Base-by-base conservation (phyloP, 2,113 vertebrate species). In the Eolophus roseicapilla region DNA sequence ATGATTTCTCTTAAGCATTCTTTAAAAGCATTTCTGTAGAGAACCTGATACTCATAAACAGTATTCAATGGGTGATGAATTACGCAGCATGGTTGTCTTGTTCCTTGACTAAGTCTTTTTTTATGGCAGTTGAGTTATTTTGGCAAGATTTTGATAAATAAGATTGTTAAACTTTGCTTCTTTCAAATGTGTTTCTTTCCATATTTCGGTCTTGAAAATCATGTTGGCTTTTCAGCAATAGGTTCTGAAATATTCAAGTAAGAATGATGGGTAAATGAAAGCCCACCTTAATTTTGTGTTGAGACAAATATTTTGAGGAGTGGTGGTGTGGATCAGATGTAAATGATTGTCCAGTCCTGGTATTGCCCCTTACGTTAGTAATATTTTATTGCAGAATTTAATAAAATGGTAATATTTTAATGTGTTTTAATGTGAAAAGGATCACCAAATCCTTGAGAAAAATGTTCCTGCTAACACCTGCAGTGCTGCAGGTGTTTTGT, bases 51-150 rank as follows among this genome's bases (percentile, higher is more conserved):
- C 78, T 97, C 63, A 67, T 67, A 52, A 91, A 43, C 47, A 92
- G 91, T 68, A 95, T 97, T 95, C 96, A 97, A 86, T 63, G 62
- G 77, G 64, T 95, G n/a, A 76, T 97, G 88, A 97, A 95, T 97
- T 97, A 93, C 90, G 73, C 68, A 97, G 55, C 71, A 95, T 86
- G 68, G 11, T 81, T 95, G 74, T 82, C 92, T 96, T 96, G 70
- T 92, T 97, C 75, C 86, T 94, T 74, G 46, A 91, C 88, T 90
- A 93, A 97, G 89, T 96, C 89, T 88, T 70, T 95, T 95, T 76
- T 96, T 91, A 80, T 43, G 33, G 29, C 83, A 95, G 82, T 74
- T 39, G 68, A 95, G 95, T 95, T 95, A 92, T 92, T 96, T 91
- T 91, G 86, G 74, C 27, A 23, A 25, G 70, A 53, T 77, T 90